Base-by-base conservation (phyloP, 1,140 invertebrate genomes). In the Pachyrhynchus sulphureomaculatus region DNA sequence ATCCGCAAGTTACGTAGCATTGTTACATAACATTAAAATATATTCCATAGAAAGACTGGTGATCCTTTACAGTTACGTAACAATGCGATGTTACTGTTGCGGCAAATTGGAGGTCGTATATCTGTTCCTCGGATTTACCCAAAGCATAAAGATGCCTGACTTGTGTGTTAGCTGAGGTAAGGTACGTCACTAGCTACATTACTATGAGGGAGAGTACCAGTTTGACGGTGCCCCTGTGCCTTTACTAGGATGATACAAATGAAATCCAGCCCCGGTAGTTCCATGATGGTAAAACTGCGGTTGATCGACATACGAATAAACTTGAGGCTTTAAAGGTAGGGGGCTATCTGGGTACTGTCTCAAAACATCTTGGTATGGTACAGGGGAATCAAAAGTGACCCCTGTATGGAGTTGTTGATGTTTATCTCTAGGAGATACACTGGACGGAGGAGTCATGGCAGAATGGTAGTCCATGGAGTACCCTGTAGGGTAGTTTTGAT, bases 361-460 rank as follows among this genome's bases (percentile, higher is more conserved):
- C n/a, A 83, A 80, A 67, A 84, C 86, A 72, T 62, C 82, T 76
- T 73, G 82, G 77, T 75, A 82, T 67, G 75, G 80, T 68, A 55
- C 77, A 72, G 59, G 67, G 61, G 66, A 78, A 70, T 71, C 80
- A 68, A 65, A 77, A 15, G 72, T 52, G 0, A 75, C 72, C 17
- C 65, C 67, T 23, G 64, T 68, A 75, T 79, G 80, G 6, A 78
- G 76, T 61, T 84, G 84, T 66, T 85, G 85, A 73, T 88, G 87
- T 74, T 92, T 94, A 69, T 95, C 93, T 41, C 92, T 82, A 0
- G 95, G 95, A 6, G 94, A 96, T 0, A 96, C 93, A 1, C 93
- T 96, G 0, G 92, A 93, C 9, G 95, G 94, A 39, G 94, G 95
- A 0, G 94, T 96, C 90, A 96, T 96, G 12, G 93, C 92, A 21